Evolutionary conservation across 1,140 invertebrate genomes (phyloP).

Genomic region (Oppia nitens): DNA sequence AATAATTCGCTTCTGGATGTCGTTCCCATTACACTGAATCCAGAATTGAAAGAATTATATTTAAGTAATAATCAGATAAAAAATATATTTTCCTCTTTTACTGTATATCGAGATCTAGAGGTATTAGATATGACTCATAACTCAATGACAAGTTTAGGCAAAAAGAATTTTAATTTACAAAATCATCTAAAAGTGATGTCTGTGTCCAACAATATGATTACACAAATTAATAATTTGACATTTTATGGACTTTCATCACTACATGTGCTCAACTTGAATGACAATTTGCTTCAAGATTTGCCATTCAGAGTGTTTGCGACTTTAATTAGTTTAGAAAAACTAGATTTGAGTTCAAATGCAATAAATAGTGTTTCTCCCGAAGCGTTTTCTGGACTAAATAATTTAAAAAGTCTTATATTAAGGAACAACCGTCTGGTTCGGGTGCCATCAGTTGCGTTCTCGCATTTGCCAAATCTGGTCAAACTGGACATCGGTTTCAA

Average conservation of each 20-base stretch:
- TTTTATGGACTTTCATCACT: conserved; percentile 44
- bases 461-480: conserved; percentile 39
- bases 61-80: conserved; percentile 69
- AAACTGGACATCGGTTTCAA: conserved; percentile 60
- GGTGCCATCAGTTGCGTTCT: conserved; percentile 41
- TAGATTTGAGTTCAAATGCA: conserved; percentile 70
- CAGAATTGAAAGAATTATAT: conserved; percentile 61
- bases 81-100: conserved; percentile 63
- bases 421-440: conserved; percentile 63
- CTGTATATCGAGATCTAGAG: conserved; percentile 63
- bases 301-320: conserved; percentile 53
- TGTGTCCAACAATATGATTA: conserved; percentile 18
- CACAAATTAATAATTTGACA: conserved; percentile 44
- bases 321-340: conserved; percentile 54
- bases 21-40: conserved; percentile 75
- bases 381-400: conserved; percentile 55
- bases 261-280: conserved; percentile 57
- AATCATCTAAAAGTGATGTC: conserved; percentile 38
- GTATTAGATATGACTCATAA: conserved; percentile 68
- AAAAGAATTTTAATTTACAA: conserved; percentile 53
- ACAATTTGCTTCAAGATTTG: conserved; percentile 61
- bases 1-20: conserved; percentile 65
- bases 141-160: conserved; percentile 51
- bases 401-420: conserved; percentile 56
- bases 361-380: conserved; percentile 57